Base-by-base conservation (phyloP, 30 jellyfish, hydroid and myxozoan species). In the Morbakka virulenta region DNA sequence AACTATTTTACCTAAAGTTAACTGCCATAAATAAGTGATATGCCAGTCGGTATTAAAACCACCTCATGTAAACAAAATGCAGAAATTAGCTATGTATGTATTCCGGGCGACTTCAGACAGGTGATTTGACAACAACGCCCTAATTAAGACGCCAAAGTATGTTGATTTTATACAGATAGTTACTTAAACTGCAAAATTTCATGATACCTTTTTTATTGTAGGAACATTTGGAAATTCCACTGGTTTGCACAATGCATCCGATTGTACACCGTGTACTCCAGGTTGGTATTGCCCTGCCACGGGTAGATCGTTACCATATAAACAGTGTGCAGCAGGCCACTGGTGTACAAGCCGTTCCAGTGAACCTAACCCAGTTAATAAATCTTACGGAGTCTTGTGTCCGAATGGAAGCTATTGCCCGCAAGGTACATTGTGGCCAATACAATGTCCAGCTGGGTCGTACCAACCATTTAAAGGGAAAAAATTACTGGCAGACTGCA, bases 271-370 rank as follows among this genome's bases (percentile, higher is more conserved):
- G 1, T 92, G 98, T 34, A 34, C 47, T 3, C 89, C 95, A 27
- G 98, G 98, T 2, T 85, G 95, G 96, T 92, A 92, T 47, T 92
- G 98, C 34, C 98, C 98, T 0, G 57, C 36, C 77, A 71, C 88
- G 13, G 95, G 96, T 9, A 69, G 50, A 26, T 25, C 73, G 3
- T 41, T n/a, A 17, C 98, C 98, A 17, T 81, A 24, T 80, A 28
- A 27, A 31, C 30, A 52, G 53, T 92, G 98, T 53, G 53, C 81
- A 11, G 80, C 89, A 63, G 98, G 98, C 20, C 69, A 72, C 69
- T 92, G 98, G 98, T 92, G 98, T 79, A 85, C 80, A 12, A 52
- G 84, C 29, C 95, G 98, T 22, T 92, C 98, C n/a, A 92, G 65
- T 12, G 93, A 68, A 69, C 35, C 96, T 0, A 77, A 85, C 17